phyloP scores from a whole-genome alignment of 1,140 invertebrate species.

The Drosophila repleta region DNA sequence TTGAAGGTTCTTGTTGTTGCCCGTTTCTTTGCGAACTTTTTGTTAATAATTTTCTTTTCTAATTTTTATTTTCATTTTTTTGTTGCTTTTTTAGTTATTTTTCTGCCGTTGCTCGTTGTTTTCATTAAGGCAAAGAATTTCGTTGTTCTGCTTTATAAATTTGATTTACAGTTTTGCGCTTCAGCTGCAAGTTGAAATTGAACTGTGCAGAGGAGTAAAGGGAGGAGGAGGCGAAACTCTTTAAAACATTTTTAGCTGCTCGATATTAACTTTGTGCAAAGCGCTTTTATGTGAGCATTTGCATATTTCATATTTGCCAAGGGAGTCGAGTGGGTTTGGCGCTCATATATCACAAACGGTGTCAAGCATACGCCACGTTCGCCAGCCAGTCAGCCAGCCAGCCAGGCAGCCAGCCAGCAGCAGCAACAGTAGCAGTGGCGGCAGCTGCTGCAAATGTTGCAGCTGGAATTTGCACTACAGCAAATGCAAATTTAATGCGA shows the following conservation, averaged over 20 bases:
- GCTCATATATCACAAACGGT: slow-evolving; percentile 65
- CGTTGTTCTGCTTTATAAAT: not conserved
- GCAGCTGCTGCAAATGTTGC: slow-evolving; percentile 22
- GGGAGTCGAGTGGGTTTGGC: not conserved
- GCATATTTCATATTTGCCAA: slow-evolving; percentile 55
- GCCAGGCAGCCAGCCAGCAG: slow-evolving; percentile 13
- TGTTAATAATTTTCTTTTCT: slow-evolving; percentile 21
- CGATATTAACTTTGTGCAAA: slow-evolving; percentile 45
- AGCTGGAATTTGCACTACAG: slow-evolving; percentile 5
- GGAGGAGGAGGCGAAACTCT: slow-evolving; percentile 19
- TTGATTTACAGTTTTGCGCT: slow-evolving; percentile 4
- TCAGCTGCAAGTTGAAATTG: not conserved
- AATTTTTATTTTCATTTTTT: slow-evolving; percentile 43
- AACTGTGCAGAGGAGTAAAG: not conserved
- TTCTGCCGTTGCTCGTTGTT: slow-evolving; percentile 12
- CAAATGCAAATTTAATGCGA: slow-evolving; percentile 76
- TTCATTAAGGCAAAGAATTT: slow-evolving; percentile 36
- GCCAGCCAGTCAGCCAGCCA: slow-evolving; percentile 44
- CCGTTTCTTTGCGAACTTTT: slow-evolving; percentile 17
- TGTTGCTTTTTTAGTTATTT: slow-evolving; percentile 15
- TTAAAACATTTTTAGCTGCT: slow-evolving; percentile 64
- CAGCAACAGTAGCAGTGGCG: not conserved
- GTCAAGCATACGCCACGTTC: slow-evolving; percentile 76
- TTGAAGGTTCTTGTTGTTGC: slow-evolving; percentile 43
- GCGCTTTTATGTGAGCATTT: slow-evolving; percentile 38